A percentile compares a stretch with the other conserved stretches of the same genome.
Evolutionary conservation across 2,113 vertebrate species (phyloP).

Genomic region (Ictalurus furcatus): DNA sequence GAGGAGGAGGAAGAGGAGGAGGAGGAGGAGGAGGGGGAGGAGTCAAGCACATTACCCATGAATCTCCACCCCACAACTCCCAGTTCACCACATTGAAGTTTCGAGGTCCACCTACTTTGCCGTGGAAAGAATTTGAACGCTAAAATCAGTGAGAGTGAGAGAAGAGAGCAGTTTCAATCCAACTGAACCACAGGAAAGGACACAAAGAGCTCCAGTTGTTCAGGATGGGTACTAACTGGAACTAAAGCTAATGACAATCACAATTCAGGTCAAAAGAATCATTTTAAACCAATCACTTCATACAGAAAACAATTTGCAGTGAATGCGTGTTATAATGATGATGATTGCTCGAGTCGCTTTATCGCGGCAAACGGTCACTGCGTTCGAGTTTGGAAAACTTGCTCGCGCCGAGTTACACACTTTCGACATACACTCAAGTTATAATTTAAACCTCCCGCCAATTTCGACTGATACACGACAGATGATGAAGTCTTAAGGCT

Average conservation of each 20-base stretch:
- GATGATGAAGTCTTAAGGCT: not conserved
- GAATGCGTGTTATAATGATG: not conserved
- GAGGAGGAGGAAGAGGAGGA: constrained; percentile 58
- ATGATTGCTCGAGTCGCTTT: not conserved
- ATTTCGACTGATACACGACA: not conserved
- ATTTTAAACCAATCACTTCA: not conserved
- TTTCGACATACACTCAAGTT: not conserved
- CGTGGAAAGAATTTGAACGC: constrained; percentile 69
- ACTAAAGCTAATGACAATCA: not conserved
- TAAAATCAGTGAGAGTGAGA: constrained; percentile 61
- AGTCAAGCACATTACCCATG: constrained; percentile 71
- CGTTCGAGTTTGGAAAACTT: not conserved
- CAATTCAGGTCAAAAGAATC: not conserved
- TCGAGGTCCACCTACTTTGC: constrained; percentile 74
- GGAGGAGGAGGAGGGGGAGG: not conserved
- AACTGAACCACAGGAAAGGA: constrained; percentile 40
- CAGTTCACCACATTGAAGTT: constrained; percentile 77
- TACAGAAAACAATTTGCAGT: not conserved
- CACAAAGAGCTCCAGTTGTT: not conserved
- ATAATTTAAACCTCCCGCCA: not conserved
- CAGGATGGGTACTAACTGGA: not conserved
- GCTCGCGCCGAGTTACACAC: not conserved
- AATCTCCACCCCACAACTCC: constrained; percentile 80
- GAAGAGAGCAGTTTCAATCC: constrained; percentile 57
- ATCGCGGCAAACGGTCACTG: not conserved